These are phyloP conservation scores for Drosophila pruinosa DNA, from an alignment of 1,140 invertebrate species.

Conservation along the genomic window DNA sequence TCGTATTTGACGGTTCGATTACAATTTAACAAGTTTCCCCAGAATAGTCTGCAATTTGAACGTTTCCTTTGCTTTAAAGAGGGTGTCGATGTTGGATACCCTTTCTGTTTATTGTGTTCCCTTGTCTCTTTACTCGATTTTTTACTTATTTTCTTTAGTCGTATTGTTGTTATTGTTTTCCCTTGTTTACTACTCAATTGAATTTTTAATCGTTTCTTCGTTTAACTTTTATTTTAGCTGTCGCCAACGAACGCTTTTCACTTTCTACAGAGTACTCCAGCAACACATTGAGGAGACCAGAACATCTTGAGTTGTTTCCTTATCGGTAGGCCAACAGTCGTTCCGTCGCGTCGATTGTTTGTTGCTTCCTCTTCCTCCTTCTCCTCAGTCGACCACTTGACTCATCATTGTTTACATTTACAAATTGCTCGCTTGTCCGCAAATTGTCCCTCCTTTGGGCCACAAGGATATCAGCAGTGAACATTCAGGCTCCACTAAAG, in stretches of 20 bases:
- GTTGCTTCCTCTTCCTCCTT: constrained; percentile 25
- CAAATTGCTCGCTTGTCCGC: constrained; percentile 80
- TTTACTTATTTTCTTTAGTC: neutral
- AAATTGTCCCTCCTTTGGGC: constrained; percentile 64
- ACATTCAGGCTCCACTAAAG: neutral
- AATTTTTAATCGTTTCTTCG: constrained; percentile 72
- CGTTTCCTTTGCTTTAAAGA: neutral
- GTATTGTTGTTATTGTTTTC: constrained; percentile 1
- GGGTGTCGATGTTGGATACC: neutral
- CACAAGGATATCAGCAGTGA: constrained; percentile 12
- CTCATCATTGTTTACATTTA: constrained; percentile 80
- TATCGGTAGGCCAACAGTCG: constrained; percentile 62
- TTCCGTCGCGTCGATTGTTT: constrained; percentile 34
- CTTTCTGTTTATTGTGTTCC: neutral
- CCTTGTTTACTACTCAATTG: constrained; percentile 56
- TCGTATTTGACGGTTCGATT: constrained; percentile 39
- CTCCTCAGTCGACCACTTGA: constrained; percentile 61
- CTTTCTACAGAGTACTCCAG: constrained; percentile 9
- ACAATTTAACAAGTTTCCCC: constrained; percentile 44
- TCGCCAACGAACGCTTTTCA: constrained; percentile 27
- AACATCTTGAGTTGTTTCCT: constrained; percentile 53
- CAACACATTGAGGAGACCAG: neutral
- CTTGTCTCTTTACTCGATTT: neutral
- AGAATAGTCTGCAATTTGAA: constrained; percentile 19
- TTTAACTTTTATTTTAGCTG: constrained; percentile 63